These are phyloP conservation scores for Nyctibius bracteatus DNA, from an alignment of 2,113 vertebrate genomes.

Conservation along the genomic window DNA sequence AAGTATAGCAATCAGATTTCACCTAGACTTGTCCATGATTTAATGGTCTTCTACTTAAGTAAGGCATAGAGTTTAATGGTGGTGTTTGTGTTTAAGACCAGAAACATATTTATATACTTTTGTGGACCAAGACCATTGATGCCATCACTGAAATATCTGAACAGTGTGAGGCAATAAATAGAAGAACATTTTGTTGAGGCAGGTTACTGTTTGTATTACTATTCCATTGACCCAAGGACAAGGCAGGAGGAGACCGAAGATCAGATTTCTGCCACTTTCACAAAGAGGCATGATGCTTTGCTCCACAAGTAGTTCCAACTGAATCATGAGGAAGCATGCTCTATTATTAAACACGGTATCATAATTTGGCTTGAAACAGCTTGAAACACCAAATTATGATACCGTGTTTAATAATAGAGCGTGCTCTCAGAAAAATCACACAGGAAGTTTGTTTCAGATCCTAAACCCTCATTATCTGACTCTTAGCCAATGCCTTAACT, in stretches of 20 bases:
- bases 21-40: background rate
- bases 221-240: background rate
- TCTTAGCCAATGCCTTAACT: background rate
- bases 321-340: background rate
- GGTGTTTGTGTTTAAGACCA: background rate
- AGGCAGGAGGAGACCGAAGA: background rate
- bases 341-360: background rate
- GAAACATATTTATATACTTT: background rate
- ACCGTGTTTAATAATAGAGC: too few relatives aligned
- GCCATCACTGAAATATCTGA: background rate
- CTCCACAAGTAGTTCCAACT: background rate
- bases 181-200: background rate
- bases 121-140: background rate
- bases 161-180: background rate
- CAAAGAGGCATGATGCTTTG: background rate
- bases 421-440: background rate
- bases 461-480: background rate
- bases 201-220: background rate
- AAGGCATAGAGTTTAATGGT: background rate
- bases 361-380: background rate
- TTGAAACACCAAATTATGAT: too few relatives aligned
- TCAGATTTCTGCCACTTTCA: background rate
- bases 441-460: background rate
- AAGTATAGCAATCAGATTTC: conserved; percentile 4
- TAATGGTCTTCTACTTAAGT: background rate